Percentiles rank a stretch among this genome's conserved stretches.
phyloP scores from a whole-genome alignment of 2,888 invertebrate species.

The Buathra laborator region DNA sequence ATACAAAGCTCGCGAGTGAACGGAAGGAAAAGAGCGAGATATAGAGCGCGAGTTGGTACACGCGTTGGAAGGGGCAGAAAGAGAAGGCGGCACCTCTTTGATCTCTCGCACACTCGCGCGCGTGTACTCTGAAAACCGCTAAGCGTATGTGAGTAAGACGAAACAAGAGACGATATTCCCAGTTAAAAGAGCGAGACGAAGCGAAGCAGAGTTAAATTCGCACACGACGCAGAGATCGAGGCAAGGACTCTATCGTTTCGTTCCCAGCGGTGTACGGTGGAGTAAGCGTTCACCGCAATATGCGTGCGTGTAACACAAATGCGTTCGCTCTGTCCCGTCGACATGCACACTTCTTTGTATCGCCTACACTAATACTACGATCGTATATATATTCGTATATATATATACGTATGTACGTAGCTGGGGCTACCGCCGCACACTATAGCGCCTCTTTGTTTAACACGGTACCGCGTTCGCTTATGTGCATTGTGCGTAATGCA shows the following conservation, averaged over 20 bases:
- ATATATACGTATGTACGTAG: not conserved
- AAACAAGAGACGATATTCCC: slow-evolving; percentile 60
- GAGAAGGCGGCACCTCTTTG: slow-evolving; percentile 80
- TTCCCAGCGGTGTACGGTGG: slow-evolving; percentile 61
- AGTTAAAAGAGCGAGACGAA: slow-evolving; percentile 36
- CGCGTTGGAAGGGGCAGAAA: slow-evolving; percentile 69
- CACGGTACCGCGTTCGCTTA: slow-evolving; percentile 67
- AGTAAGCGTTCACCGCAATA: not conserved
- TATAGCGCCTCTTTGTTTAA: slow-evolving; percentile 72
- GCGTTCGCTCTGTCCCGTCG: not conserved
- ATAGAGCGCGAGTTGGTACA: slow-evolving; percentile 41
- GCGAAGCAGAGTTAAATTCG: slow-evolving; percentile 61
- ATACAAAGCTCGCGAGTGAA: slow-evolving; percentile 57
- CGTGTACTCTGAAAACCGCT: slow-evolving; percentile 58
- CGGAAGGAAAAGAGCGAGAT: slow-evolving; percentile 56
- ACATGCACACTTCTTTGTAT: slow-evolving; percentile 2
- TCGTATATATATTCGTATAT: not conserved
- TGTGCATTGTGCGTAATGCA: slow-evolving; percentile 77
- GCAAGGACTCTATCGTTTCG: slow-evolving; percentile 75
- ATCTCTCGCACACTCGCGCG: slow-evolving; percentile 76
- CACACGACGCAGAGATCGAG: slow-evolving; percentile 65
- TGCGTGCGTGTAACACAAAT: slow-evolving; percentile 12
- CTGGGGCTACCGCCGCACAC: slow-evolving; percentile 3
- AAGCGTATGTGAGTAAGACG: slow-evolving; percentile 56
- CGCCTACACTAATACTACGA: not conserved